Conservation (phyloP, 2,113 vertebrate genomes). For the Chaetodon auriga region DNA sequence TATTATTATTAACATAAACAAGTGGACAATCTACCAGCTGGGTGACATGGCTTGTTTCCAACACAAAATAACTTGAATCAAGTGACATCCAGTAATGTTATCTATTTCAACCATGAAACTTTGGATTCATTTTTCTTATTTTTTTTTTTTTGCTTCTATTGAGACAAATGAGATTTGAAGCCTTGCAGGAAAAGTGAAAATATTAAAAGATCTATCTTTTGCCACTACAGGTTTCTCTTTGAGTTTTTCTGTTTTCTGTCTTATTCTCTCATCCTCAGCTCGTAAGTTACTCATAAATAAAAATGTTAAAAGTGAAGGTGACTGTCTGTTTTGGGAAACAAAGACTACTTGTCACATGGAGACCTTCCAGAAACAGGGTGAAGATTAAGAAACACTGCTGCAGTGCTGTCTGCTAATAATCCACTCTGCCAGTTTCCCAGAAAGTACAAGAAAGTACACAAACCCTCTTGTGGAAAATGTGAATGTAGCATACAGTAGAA, state of each 20-base stretch:
- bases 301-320: conserved; percentile 4
- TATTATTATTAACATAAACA: conserved; percentile 39
- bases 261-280: background rate
- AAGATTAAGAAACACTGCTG: conserved; percentile 47
- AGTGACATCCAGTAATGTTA: background rate
- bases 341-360: conserved; percentile 54
- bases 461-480: conserved; percentile 40
- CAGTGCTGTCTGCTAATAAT: conserved; percentile 51
- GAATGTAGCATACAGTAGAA: background rate
- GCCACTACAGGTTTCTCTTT: background rate
- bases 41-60: conserved; percentile 15
- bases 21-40: conserved; percentile 10
- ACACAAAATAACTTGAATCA: background rate
- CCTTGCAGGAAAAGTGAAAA: background rate
- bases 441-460: conserved; percentile 42
- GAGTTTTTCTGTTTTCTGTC: background rate
- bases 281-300: background rate
- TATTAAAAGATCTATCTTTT: background rate
- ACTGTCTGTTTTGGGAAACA: conserved; percentile 31
- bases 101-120: background rate
- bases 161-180: background rate
- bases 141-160: background rate
- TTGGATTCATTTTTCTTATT: no score
- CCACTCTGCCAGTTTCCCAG: conserved; percentile 45
- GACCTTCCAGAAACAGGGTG: conserved; percentile 63